Conservation (phyloP, 2,797 vertebrate genomes). For the Onychomys torridus region DNA sequence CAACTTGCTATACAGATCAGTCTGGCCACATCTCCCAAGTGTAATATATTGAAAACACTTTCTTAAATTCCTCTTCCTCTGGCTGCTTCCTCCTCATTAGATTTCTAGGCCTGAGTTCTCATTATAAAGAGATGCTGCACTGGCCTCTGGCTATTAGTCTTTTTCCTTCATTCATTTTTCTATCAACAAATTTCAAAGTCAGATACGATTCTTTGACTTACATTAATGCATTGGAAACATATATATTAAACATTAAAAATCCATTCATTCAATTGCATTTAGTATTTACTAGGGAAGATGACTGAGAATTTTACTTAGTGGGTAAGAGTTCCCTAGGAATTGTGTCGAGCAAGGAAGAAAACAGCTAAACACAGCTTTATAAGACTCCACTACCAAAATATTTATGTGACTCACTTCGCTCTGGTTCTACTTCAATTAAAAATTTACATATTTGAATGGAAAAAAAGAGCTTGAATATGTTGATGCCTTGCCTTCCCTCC, state of each 20-base stretch:
- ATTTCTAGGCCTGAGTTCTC: not conserved
- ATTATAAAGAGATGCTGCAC: not conserved
- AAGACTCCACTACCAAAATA: not conserved
- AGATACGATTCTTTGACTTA: not conserved
- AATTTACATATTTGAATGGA: not conserved
- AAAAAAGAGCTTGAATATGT: not conserved
- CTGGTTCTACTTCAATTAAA: not conserved
- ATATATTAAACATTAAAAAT: constrained; percentile 3
- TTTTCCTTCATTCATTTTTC: not conserved
- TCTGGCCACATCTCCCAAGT: not conserved
- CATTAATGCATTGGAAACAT: constrained; percentile 40
- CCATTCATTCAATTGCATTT: constrained; percentile 46
- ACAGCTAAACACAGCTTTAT: not conserved
- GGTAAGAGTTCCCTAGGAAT: constrained; percentile 1
- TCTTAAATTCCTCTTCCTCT: not conserved
- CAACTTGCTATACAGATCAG: not conserved
- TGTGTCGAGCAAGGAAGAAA: constrained; percentile 13
- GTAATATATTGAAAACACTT: constrained; percentile 33
- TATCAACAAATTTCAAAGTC: not conserved
- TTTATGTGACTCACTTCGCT: not conserved
- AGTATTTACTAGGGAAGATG: constrained; percentile 39
- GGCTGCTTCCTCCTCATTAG: not conserved
- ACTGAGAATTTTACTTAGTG: constrained; percentile 14
- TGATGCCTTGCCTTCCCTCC: not conserved
- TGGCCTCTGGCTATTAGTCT: not conserved